A percentile compares a stretch with the other conserved stretches of the same genome.
phyloP scores from a whole-genome alignment of 2,797 vertebrate genomes.

The Zonotrichia albicollis region DNA sequence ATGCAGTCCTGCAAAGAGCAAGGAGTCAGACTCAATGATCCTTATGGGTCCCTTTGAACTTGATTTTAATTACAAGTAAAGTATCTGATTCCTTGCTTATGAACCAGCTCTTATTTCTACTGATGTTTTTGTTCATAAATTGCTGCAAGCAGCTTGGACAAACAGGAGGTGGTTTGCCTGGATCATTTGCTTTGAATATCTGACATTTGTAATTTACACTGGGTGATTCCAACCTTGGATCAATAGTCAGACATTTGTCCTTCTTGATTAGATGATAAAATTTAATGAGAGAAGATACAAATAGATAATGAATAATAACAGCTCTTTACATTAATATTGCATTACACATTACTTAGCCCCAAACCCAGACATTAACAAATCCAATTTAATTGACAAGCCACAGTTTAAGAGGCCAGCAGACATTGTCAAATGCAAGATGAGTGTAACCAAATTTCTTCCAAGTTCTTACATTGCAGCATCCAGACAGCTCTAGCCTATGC shows the following conservation, averaged over 20 bases:
- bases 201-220: neutral
- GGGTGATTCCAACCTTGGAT: neutral
- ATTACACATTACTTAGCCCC: neutral
- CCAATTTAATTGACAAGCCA: neutral
- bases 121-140: neutral
- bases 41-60: neutral
- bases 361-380: neutral
- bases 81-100: neutral
- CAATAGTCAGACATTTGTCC: neutral
- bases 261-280: neutral
- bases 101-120: neutral
- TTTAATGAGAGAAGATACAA: neutral
- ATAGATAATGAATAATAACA: conserved; percentile 7
- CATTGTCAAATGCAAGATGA: neutral
- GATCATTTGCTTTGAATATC: neutral
- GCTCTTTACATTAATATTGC: neutral
- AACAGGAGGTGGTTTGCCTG: neutral
- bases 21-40: fast-evolving
- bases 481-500: neutral
- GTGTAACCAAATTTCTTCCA: neutral
- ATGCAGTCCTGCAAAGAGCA: neutral
- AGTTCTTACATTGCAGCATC: neutral
- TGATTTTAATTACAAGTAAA: neutral
- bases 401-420: neutral
- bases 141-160: neutral